Evolutionary conservation across 2,113 vertebrate species (phyloP), one percentile per base, ranked within the genome.

Genomic region (Bagarius yarrelli): DNA sequence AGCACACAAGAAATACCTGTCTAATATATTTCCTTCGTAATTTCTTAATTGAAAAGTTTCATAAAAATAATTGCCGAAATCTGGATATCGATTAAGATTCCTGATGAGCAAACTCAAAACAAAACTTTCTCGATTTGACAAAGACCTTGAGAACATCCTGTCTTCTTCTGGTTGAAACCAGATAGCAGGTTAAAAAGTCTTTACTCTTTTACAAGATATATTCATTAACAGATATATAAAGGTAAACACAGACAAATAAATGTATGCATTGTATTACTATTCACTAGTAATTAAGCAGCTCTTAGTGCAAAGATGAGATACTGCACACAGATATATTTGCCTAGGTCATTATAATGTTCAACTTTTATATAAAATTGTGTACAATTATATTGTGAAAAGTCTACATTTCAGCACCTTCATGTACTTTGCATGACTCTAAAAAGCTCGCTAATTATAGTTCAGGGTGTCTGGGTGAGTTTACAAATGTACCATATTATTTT

Each of bases 381-480:
- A 23, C 50, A 34, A 34, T 32, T 23, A 32, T 30, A 72, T 72
- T 53, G 18, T 21, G 27, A 73, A 13, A 55, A 55, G 18, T 23
- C 8, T 52, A 32, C 12, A 52, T 21, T 8, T 72, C 9, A 21
- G 27, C 18, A 9, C 11, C 44, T 40, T 61, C 47, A 30, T 75
- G 60, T 40, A 60, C 66, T 80, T 19, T 56, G 25, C 60, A 56
- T 25, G 60, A 53, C 60, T 72, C 71, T 56, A 50, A 63, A 34
- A 60, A 36, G 44, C 19, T 27, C 25, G 61, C 59, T 81, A 61
- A 74, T 74, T 74, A 74, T 74, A 81, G 79, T 64, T 74, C 30
- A 55, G 79, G 55, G 70, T 53, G 57, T 63, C 70, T 74, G 71
- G 71, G 71, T 81, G 80, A 56, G 59, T 75, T 81, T 81, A 75